Base-by-base conservation (phyloP, 1,140 invertebrate species). In the Drosophila azteca region DNA sequence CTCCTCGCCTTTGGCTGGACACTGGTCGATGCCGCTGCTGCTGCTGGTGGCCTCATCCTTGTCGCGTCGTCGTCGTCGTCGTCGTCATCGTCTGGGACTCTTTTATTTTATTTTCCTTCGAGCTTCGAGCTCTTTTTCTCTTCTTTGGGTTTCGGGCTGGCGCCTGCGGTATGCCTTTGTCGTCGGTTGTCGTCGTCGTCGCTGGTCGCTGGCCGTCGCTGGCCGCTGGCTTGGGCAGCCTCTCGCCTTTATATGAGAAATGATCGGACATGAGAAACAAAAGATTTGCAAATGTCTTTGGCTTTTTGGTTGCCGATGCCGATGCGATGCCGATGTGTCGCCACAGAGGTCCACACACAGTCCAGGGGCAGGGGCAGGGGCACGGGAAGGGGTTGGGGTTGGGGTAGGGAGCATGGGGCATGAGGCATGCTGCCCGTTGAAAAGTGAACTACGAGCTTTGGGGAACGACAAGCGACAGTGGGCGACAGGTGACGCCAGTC, bases 151-250 rank as follows among this genome's bases (percentile, higher is more conserved):
- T 90, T 71, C 66, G 71, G 76, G 69, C 88, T 90, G 88, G 88
- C 88, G 88, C 88, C 88, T 90, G 88, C 88, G 88, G 88, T 90
- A 90, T 88, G 81, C 88, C 88, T 90, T 90, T 90, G 88, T 90
- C 87, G 79, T 90, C 68, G 68, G 88, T 90, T 82, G 79, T 90
- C 68, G 68, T 69, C 60, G 62, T 69, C 60, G 24, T 9, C 15
- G 22, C 31, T 22, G 46, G 41, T 9, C 15, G 22, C 48, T 41
- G 46, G n/a, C n/a, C n/a, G 9, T 57, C 76, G 20, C 39, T 69
- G 57, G 54, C 58, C 51, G 59, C 62, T 24, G 64, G 57, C 15
- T 24, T 41, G 17, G 54, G 65, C 71, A 66, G 72, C 69, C 70
- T 84, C 84, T 81, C 62, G 83, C 78, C 75, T 39, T 4, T 75